Evolutionary conservation across 2,888 invertebrate species (phyloP).

Genomic region (Dusona sp.): DNA sequence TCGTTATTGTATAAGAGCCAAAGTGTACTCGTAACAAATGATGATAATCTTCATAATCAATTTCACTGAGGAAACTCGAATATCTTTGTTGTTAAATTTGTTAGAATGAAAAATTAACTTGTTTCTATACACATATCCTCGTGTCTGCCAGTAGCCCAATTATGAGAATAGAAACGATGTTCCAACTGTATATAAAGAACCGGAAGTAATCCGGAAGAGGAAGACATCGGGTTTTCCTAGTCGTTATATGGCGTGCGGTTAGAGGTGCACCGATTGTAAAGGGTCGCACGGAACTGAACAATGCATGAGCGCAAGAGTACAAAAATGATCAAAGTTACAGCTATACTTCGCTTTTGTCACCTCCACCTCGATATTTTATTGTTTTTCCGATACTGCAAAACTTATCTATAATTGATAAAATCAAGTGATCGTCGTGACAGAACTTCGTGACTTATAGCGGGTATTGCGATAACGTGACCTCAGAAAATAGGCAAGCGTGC

Average conservation of each 20-base stretch:
- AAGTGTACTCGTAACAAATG: constrained; percentile 26
- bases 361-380: neutral
- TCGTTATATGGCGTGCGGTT: constrained; percentile 38
- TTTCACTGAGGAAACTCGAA: constrained; percentile 7
- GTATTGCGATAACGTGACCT: neutral
- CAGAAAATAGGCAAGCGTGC: neutral
- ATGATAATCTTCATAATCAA: constrained; percentile 29
- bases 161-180: constrained; percentile 36
- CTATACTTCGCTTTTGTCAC: constrained; percentile 36
- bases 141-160: constrained; percentile 22
- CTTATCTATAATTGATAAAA: neutral
- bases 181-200: constrained; percentile 46
- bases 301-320: constrained; percentile 54
- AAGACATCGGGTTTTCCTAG: constrained; percentile 42
- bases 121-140: neutral
- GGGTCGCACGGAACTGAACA: constrained; percentile 62
- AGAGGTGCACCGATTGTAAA: constrained; percentile 43
- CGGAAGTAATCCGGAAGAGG: constrained; percentile 59
- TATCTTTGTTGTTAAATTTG: constrained; percentile 12
- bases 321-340: constrained; percentile 53
- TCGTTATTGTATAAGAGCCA: neutral
- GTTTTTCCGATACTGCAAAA: neutral
- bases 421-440: no score
- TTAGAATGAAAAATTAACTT: neutral
- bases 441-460: neutral